Base-by-base conservation (phyloP, 1,140 invertebrate genomes). In the Hyphantria cunea region DNA sequence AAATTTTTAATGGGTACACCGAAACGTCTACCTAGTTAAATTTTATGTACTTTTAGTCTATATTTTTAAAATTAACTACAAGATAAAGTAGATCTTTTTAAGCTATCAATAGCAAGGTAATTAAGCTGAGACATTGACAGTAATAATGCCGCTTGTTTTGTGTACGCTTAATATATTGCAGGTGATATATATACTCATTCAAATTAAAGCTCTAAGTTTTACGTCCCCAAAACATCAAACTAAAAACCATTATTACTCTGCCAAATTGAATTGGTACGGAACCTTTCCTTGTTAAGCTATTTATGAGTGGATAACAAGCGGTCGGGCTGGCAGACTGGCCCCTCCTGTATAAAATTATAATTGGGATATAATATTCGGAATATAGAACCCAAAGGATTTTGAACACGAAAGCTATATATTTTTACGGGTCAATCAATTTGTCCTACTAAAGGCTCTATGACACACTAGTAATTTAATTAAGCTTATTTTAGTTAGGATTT, bases 221-320 rank as follows among this genome's bases (percentile, higher is more conserved):
- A 62, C 62, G 44, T 45, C 33, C 62, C 71, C 69, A 72, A 70
- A 75, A 70, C 67, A 66, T 66, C 56, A 64, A 75, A 79, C 76
- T 72, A 76, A 79, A 75, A 70, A 73, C 67, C 72, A 72, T 78
- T 74, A 74, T 70, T 71, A 54, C 68, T 64, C 68, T 49, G 64
- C 58, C 11, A 71, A 82, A 82, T 82, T 80, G 75, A 80, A 78
- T 82, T 78, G 79, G 64, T 66, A 34, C 60, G 44, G 72, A 76
- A 78, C 72, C 66, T 70, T 74, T 67, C 72, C 71, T 74, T 72
- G 69, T 73, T 80, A 76, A 82, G 75, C 73, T 75, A 79, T 82
- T 80, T 82, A 80, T 56, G 66, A 72, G 58, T 76, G 67, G 68
- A 69, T 71, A 80, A 74, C 75, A 82, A 80, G 72, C 66, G 69